Evolutionary conservation across 2,113 vertebrate species (phyloP).

Genomic region (Elaphurus davidianus): DNA sequence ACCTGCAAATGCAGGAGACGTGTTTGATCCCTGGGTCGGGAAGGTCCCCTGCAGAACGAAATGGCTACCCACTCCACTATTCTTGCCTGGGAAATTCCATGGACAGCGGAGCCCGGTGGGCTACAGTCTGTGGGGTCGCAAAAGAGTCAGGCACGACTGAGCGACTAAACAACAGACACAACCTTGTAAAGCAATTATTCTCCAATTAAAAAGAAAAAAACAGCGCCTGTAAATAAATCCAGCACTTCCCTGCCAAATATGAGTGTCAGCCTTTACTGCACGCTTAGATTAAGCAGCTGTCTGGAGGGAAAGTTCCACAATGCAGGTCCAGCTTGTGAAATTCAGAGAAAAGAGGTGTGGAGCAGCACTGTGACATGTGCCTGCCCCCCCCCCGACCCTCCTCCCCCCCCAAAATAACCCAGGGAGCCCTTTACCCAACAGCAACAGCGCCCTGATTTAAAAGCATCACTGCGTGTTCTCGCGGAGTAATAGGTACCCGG

Average conservation of each 20-base stretch:
- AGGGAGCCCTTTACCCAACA: background rate
- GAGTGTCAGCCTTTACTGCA: background rate
- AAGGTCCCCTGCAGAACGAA: background rate
- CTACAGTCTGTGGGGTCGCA: background rate
- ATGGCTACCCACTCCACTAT: background rate
- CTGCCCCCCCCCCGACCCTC: fast-evolving
- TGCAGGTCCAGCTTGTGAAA: background rate
- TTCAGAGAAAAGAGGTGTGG: background rate
- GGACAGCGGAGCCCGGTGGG: background rate
- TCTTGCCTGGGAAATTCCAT: background rate
- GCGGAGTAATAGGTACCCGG: fast-evolving
- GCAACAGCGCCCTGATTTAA: background rate
- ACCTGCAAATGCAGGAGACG: background rate
- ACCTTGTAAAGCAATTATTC: background rate
- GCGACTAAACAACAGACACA: background rate
- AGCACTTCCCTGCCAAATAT: fast-evolving
- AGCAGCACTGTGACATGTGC: fast-evolving
- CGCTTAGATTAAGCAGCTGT: background rate
- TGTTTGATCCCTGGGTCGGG: background rate
- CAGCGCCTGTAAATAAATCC: background rate
- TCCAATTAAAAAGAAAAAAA: background rate
- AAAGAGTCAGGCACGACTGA: background rate
- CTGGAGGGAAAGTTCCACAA: background rate
- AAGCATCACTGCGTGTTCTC: fast-evolving
- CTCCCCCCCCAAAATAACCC: fast-evolving